Evolutionary conservation across 2,888 invertebrate genomes (phyloP).

Genomic region (Nemotelus pantherinus): DNA sequence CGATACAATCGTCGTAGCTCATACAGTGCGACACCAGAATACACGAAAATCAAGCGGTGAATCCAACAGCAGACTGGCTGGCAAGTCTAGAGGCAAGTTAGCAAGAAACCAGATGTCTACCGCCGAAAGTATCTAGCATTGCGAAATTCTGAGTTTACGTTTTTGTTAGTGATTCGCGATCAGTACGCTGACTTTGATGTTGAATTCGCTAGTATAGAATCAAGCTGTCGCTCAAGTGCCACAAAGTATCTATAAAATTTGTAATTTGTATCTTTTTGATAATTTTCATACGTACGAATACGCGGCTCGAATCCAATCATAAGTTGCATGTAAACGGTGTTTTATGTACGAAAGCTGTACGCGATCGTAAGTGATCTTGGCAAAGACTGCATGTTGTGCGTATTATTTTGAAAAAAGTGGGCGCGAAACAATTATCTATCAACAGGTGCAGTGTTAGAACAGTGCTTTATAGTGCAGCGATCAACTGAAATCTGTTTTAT

Average conservation of each 20-base stretch:
- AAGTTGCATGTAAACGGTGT: too few relatives aligned
- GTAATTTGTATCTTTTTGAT: too few relatives aligned
- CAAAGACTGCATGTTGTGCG: neutral
- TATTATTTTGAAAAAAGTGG: neutral
- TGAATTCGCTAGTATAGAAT: neutral
- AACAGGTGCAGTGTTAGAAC: neutral
- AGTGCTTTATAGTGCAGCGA: too few relatives aligned
- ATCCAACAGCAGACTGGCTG: neutral
- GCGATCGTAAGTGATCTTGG: neutral
- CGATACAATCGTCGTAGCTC: neutral
- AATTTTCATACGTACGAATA: too few relatives aligned
- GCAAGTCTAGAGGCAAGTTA: neutral
- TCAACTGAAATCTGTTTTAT: too few relatives aligned
- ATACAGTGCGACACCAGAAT: neutral
- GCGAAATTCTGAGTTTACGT: conserved; percentile 6
- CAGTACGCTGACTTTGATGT: conserved; percentile 5
- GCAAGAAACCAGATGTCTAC: conserved; percentile 8
- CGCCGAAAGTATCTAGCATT: neutral
- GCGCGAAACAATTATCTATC: neutral
- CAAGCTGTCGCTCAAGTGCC: neutral
- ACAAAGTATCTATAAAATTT: neutral
- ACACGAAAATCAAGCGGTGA: neutral
- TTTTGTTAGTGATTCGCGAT: neutral
- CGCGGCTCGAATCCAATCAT: too few relatives aligned
- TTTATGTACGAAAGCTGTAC: too few relatives aligned